A percentile compares a stretch with the other conserved stretches of the same genome.
Conservation (phyloP, 2,113 vertebrate species). For the western clawed frog (Xenopus tropicalis) region UCB_Xtro_10.0 CM004443.2:167761001-167761500, state of each 20-base stretch:
- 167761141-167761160: slow-evolving; percentile 75
- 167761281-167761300: background rate
- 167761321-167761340: no score
- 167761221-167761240: slow-evolving; percentile 59
- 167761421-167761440: no score
- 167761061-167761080: slow-evolving; percentile 33
- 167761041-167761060: background rate
- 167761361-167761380: no score
- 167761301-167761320: background rate
- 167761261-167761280: slow-evolving; percentile 33
- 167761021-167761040: no score
- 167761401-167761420: no score
- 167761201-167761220: slow-evolving; percentile 93
- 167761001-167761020: no score
- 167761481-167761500: no score
- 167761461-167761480: no score
- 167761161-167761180: slow-evolving; percentile 99
- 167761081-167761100: slow-evolving; percentile 38
- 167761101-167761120: slow-evolving; percentile 43
- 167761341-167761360: no score
- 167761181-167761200: slow-evolving; percentile 87
- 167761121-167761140: slow-evolving; percentile 52
- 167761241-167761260: slow-evolving; percentile 71
- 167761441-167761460: no score
- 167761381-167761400: no score